Percentiles rank a stretch among this genome's conserved stretches.
Evolutionary conservation across 2,888 invertebrate genomes (phyloP).

Genomic region (Dinocampus coccinellae): DNA sequence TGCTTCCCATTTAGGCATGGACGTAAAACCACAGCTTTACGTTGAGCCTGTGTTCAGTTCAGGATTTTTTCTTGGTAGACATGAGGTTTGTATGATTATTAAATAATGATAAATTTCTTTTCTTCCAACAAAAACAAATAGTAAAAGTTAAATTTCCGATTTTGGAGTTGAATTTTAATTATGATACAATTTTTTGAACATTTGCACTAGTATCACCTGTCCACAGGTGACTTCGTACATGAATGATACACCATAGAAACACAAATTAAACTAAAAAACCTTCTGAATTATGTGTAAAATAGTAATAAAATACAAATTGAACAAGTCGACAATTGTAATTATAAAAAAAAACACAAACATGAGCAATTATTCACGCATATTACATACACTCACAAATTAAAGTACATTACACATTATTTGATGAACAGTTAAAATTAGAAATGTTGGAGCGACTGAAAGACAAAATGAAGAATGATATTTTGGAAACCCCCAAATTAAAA

Average conservation of each 20-base stretch:
- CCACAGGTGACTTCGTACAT: background rate
- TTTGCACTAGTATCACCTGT: background rate
- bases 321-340: background rate
- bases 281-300: background rate
- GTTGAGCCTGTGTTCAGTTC: conserved; percentile 71
- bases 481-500: conserved; percentile 74
- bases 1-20: conserved; percentile 78
- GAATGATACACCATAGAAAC: background rate
- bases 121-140: too few species aligned
- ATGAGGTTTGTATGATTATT: conserved; percentile 75
- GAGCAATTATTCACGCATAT: background rate
- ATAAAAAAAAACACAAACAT: background rate
- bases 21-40: conserved; percentile 69
- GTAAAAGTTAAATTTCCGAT: too few species aligned
- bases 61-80: conserved; percentile 84
- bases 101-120: background rate
- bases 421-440: conserved; percentile 77
- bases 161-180: background rate
- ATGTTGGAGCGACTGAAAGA: conserved; percentile 76
- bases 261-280: background rate
- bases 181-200: background rate
- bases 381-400: background rate
- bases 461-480: conserved; percentile 70
- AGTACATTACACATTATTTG: background rate
- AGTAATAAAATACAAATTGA: background rate